Conservation (phyloP, 2,797 vertebrate species). For the Fundulus diaphanus region DNA sequence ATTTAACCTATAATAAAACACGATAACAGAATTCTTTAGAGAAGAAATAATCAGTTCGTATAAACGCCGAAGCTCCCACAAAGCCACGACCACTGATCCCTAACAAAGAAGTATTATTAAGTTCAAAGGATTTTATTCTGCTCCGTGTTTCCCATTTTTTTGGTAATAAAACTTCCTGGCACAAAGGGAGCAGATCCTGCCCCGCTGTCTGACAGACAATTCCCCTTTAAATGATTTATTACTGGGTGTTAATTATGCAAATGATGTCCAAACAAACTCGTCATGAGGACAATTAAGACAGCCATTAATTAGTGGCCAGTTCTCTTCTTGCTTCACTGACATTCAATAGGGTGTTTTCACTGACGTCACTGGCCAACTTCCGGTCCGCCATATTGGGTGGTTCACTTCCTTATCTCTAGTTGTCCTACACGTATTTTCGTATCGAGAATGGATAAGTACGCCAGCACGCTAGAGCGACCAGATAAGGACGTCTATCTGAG, state of each 20-base stretch:
- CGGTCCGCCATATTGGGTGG: too few species aligned
- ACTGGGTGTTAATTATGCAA: conserved; percentile 99
- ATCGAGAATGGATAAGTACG: too few species aligned
- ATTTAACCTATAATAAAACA: background rate
- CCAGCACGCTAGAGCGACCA: too few species aligned
- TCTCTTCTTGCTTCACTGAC: conserved; percentile 98
- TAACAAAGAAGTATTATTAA: conserved; percentile 57
- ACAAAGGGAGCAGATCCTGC: conserved; percentile 77
- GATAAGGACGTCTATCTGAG: too few species aligned
- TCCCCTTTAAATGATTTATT: conserved; percentile 99
- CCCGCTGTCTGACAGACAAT: conserved; percentile 86
- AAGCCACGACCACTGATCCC: conserved; percentile 38
- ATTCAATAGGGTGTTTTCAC: too few species aligned
- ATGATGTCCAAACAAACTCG: conserved; percentile 99
- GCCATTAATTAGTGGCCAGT: conserved; percentile 98
- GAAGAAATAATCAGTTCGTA: conserved; percentile 6
- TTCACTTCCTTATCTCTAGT: too few species aligned
- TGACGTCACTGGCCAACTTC: too few species aligned
- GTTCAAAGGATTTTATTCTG: conserved; percentile 56
- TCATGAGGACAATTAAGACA: conserved; percentile 99
- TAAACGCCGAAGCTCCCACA: conserved; percentile 28
- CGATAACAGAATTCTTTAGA: background rate
- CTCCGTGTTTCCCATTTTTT: conserved; percentile 65
- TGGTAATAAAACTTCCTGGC: conserved; percentile 76
- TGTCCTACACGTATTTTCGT: too few species aligned